Percentiles rank a stretch among this genome's conserved stretches.
phyloP scores from a whole-genome alignment of 2,888 invertebrate genomes.

The Apantesis nais region DNA sequence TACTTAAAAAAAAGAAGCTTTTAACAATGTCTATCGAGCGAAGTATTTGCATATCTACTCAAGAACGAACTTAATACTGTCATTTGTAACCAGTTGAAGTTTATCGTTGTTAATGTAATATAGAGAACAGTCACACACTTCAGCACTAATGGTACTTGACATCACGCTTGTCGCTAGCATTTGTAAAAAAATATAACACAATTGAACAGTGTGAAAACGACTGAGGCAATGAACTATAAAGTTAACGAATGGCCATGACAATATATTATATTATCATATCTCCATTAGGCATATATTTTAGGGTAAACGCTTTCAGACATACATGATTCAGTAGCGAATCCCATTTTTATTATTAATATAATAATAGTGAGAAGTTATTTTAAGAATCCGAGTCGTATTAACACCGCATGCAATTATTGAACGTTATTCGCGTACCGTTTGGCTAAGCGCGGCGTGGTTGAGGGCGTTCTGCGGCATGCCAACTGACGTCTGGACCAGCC shows the following conservation, averaged over 20 bases:
- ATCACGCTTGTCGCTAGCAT: constrained; percentile 2
- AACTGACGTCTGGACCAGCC: constrained; percentile 75
- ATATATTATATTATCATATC: not conserved
- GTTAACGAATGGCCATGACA: not conserved
- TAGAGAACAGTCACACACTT: not conserved
- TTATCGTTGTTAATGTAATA: not conserved
- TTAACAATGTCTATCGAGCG: not conserved
- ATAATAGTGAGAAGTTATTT: not conserved
- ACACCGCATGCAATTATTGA: constrained; percentile 3
- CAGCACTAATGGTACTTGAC: constrained; percentile 4
- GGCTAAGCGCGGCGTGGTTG: constrained; percentile 64
- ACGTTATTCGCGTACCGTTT: constrained; percentile 58
- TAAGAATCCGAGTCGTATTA: constrained; percentile 4
- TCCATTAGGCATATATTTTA: not conserved
- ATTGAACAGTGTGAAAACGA: constrained; percentile 3
- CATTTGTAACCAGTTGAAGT: not conserved
- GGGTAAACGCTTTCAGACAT: no score
- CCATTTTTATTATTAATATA: not conserved
- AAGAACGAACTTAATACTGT: not conserved
- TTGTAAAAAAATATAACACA: not conserved
- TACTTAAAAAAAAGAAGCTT: not conserved
- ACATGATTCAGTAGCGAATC: no score
- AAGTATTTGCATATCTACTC: not conserved
- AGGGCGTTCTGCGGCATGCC: constrained; percentile 67
- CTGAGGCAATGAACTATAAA: no score